These are phyloP conservation scores for Ypsolopha sequella DNA, from an alignment of 2,888 invertebrate genomes.

Conservation along the genomic window DNA sequence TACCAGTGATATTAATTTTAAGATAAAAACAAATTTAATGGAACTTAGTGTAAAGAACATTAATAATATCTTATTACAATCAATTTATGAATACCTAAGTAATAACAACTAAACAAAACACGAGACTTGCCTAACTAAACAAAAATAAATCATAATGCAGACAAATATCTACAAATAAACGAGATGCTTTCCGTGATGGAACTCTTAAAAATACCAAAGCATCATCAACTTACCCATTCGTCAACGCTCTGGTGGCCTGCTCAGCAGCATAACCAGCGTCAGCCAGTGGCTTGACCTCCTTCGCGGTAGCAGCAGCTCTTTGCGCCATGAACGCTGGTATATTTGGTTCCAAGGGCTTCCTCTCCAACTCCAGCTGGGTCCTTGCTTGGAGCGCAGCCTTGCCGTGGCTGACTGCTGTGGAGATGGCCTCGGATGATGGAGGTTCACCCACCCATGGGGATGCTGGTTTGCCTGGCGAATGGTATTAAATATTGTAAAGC, in stretches of 20 bases:
- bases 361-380: constrained; percentile 61
- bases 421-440: constrained; percentile 43
- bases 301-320: constrained; percentile 74
- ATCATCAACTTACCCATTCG: constrained; percentile 56
- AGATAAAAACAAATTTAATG: too few species aligned
- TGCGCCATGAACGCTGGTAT: constrained; percentile 80
- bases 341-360: constrained; percentile 54
- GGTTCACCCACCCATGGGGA: constrained; percentile 26
- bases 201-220: too few species aligned
- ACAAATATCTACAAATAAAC: too few species aligned
- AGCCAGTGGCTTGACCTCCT: constrained; percentile 72
- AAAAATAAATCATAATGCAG: too few species aligned
- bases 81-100: too few species aligned
- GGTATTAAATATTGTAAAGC: too few species aligned
- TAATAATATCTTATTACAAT: too few species aligned
- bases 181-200: too few species aligned
- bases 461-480: constrained; percentile 28
- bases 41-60: too few species aligned
- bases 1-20: too few species aligned
- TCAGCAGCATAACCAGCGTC: constrained; percentile 77
- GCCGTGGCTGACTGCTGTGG: constrained; percentile 67
- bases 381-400: constrained; percentile 68
- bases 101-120: too few species aligned
- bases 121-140: too few species aligned
- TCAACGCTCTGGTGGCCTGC: constrained; percentile 74